Conservation (phyloP, 2,797 vertebrate genomes). For the Dallia pectoralis region DNA sequence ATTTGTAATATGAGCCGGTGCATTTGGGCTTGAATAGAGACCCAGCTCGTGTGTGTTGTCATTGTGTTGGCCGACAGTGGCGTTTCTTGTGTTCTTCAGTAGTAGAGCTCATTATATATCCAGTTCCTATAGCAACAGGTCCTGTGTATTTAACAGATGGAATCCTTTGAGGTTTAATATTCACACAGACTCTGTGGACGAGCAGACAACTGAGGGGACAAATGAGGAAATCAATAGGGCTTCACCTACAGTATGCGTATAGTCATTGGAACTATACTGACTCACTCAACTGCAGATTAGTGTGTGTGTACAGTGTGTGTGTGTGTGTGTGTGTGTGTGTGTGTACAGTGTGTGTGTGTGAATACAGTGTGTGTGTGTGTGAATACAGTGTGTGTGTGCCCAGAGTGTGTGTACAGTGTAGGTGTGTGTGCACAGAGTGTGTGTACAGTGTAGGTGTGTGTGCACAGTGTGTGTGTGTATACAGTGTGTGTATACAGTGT, state of each 20-base stretch:
- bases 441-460: too few species aligned
- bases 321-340: too few species aligned
- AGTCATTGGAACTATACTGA: not conserved
- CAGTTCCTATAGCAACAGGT: conserved; percentile 69
- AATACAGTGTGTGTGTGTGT: too few species aligned
- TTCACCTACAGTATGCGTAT: not conserved
- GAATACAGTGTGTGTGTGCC: too few species aligned
- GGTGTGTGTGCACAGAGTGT: too few species aligned
- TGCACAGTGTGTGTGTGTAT: too few species aligned
- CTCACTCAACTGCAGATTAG: too few species aligned
- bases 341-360: not conserved
- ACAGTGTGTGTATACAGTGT: too few species aligned
- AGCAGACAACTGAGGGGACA: conserved; percentile 17
- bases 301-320: not conserved
- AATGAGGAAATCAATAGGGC: conserved; percentile 29
- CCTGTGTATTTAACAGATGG: conserved; percentile 46
- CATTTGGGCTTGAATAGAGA: conserved; percentile 36
- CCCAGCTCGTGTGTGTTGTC: conserved; percentile 2
- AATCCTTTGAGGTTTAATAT: conserved; percentile 35
- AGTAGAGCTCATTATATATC: conserved; percentile 56
- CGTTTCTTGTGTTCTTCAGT: conserved; percentile 51
- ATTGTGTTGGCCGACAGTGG: conserved; percentile 48
- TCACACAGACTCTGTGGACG: conserved; percentile 26
- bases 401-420: too few species aligned
- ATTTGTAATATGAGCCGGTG: conserved; percentile 33